Conservation (phyloP, 2,113 vertebrate species). For the Carassius auratus region DNA sequence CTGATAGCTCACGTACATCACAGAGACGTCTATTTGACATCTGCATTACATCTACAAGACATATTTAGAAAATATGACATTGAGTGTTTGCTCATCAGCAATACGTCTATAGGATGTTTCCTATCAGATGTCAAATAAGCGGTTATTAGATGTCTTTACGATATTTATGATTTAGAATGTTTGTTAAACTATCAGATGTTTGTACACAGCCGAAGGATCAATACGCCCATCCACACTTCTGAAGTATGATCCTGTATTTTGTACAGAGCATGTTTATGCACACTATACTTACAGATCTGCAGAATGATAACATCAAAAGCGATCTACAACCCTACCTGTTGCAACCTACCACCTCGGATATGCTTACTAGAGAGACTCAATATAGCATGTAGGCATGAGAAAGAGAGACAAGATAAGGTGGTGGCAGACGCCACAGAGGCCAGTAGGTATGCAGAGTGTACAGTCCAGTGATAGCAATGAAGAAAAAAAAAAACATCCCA, state of each 20-base stretch:
- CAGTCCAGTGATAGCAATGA: conserved; percentile 2
- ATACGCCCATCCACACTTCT: neutral
- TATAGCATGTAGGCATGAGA: conserved; percentile 29
- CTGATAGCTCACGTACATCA: too few relatives aligned
- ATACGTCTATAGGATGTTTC: too few relatives aligned
- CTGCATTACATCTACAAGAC: too few relatives aligned
- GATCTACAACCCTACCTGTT: conserved; percentile 19
- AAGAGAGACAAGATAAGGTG: conserved; percentile 40
- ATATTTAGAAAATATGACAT: too few relatives aligned
- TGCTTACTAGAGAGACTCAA: conserved; percentile 44
- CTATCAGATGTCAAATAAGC: too few relatives aligned
- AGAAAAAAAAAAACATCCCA: neutral
- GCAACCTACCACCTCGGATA: neutral
- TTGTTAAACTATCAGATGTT: too few relatives aligned
- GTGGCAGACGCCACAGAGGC: neutral
- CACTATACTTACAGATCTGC: conserved; percentile 29
- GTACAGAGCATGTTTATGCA: conserved; percentile 20
- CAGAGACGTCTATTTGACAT: too few relatives aligned
- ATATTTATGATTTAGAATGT: too few relatives aligned
- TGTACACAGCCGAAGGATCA: too few relatives aligned
- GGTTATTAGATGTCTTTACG: too few relatives aligned
- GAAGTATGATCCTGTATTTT: neutral
- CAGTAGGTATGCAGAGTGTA: neutral
- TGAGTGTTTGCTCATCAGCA: too few relatives aligned
- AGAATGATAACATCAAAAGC: conserved; percentile 37